Evolutionary conservation across 2,888 invertebrate genomes (phyloP), one percentile per base, ranked within the genome.

Genomic region (Itoplectis maculator): DNA sequence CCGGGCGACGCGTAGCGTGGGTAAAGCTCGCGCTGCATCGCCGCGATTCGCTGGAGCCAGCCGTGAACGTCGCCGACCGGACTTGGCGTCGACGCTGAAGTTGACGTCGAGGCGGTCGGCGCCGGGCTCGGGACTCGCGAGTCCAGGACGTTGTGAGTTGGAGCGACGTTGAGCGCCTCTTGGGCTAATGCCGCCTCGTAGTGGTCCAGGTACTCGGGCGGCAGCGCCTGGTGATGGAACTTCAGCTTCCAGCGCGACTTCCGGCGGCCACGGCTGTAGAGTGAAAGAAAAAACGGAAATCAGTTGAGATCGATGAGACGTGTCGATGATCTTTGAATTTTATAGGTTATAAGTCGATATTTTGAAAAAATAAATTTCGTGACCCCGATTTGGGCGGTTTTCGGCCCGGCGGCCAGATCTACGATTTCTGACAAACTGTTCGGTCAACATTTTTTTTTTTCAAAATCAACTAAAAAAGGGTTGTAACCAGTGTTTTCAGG

Each of bases 221-320:
- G 96, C 75, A 96, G 91, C 0, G 96, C 96, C 91, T 97, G 96
- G 90, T 97, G 96, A 88, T 97, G 96, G 91, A 97, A 96, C 90
- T 96, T 96, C 68, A 97, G 93, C 91, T 96, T 96, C 94, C 96
- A 95, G 87, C 96, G 93, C 59, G 95, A 95, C 92, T 95, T 95
- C 89, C 95, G 94, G n/a, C 95, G 93, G 3, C 92, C 92, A 20
- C 94, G 91, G 69, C 92, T 92, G 88, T 2, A 37, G 84, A 84
- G 45, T 73, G 8, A 20, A 29, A 45, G 13, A 20, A 45, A 0
- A 65, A n/a, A 45, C 3, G 20, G 29, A 29, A 29, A 29, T 29
- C 3, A 29, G 5, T 29, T 29, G 5, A 0, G n/a, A n/a, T n/a
- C n/a, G n/a, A n/a, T n/a, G n/a, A n/a, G n/a, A n/a, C n/a, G n/a